Percentiles rank a stretch among this genome's conserved stretches.
These are phyloP conservation scores for Gallirallus australis DNA, from an alignment of 2,797 vertebrate species.

Conservation along the genomic window DNA sequence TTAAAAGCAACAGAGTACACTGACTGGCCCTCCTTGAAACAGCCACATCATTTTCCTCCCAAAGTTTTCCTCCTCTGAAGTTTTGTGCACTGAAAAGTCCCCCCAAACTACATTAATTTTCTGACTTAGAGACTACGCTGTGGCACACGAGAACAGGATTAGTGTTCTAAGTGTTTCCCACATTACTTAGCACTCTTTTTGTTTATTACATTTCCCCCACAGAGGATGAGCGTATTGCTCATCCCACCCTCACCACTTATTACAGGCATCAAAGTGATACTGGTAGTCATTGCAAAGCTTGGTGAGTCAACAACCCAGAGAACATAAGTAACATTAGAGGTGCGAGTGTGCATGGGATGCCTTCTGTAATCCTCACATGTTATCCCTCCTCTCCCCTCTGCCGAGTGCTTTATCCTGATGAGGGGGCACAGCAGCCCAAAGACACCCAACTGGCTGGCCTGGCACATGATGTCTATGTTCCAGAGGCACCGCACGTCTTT, in stretches of 20 bases:
- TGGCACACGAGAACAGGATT: background rate
- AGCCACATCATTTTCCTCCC: background rate
- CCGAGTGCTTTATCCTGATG: background rate
- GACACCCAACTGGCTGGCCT: background rate
- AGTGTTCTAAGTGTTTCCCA: background rate
- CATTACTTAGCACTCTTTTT: background rate
- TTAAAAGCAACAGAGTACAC: conserved; percentile 6
- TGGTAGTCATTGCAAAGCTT: background rate
- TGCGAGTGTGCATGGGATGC: background rate
- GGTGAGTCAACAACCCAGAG: background rate
- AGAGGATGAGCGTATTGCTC: background rate
- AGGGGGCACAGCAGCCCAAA: background rate
- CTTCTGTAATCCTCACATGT: background rate
- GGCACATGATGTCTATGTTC: background rate
- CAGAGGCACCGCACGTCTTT: background rate
- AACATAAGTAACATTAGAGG: background rate
- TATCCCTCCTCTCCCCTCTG: background rate
- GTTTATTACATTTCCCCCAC: background rate
- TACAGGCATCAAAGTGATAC: background rate
- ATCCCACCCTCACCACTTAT: background rate
- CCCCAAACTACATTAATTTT: background rate
- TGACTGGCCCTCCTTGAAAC: background rate
- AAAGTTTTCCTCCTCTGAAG: background rate
- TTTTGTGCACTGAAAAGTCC: background rate
- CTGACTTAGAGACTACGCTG: background rate